These are phyloP conservation scores for Macrosoma leucophasiata DNA, from an alignment of 2,888 invertebrate genomes.

Conservation along the genomic window DNA sequence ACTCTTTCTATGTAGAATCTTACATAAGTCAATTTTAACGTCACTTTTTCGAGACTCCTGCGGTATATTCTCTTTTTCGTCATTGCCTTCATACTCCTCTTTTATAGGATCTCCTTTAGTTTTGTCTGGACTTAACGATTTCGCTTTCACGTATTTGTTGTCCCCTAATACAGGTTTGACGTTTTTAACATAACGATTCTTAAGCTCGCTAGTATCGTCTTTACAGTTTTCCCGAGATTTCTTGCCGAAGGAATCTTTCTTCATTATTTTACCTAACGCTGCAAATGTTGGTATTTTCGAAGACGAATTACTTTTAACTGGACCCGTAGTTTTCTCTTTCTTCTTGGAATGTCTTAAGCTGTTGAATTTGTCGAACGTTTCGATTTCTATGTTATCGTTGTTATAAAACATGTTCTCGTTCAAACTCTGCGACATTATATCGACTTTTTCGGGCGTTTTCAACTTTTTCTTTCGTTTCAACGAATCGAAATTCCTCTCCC, in stretches of 20 bases:
- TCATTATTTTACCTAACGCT: slow-evolving; percentile 67
- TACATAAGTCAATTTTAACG: slow-evolving; percentile 13
- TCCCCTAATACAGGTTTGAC: slow-evolving; percentile 45
- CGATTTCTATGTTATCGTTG: slow-evolving; percentile 64
- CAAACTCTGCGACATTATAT: slow-evolving; percentile 72
- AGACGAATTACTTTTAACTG: slow-evolving; percentile 59
- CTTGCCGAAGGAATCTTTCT: slow-evolving; percentile 62
- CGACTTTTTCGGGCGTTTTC: slow-evolving; percentile 60
- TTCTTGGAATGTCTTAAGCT: slow-evolving; percentile 63
- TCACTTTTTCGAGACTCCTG: slow-evolving; percentile 15
- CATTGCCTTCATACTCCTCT: slow-evolving; percentile 39
- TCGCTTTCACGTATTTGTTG: slow-evolving; percentile 64
- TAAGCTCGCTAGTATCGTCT: slow-evolving; percentile 40
- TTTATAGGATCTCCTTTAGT: slow-evolving; percentile 40
- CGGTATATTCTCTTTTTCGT: slow-evolving; percentile 15
- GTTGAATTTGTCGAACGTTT: slow-evolving; percentile 61
- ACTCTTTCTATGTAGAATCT: slow-evolving; percentile 57
- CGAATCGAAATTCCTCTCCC: slow-evolving; percentile 72
- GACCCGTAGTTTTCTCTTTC: slow-evolving; percentile 47
- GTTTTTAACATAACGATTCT: slow-evolving; percentile 62
- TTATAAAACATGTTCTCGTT: slow-evolving; percentile 71
- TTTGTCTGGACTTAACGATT: slow-evolving; percentile 60
- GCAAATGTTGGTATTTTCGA: slow-evolving; percentile 70
- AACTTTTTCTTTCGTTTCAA: slow-evolving; percentile 54
- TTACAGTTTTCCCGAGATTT: slow-evolving; percentile 44